Evolutionary conservation across 2,888 invertebrate genomes (phyloP), one percentile per base, ranked within the genome.

Genomic region (Salticus scenicus): DNA sequence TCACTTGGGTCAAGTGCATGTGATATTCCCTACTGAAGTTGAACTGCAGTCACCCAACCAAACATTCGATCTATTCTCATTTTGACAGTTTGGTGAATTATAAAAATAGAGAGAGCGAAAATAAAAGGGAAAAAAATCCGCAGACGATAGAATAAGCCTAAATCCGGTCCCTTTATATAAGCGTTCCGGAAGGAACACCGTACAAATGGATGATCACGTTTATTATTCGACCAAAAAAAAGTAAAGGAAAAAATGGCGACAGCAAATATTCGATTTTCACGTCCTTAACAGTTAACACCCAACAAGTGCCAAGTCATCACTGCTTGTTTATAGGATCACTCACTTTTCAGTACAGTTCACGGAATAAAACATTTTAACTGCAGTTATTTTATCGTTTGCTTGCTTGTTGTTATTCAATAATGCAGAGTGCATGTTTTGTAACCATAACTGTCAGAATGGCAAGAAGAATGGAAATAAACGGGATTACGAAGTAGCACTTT

Each of bases 101-200:
- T n/a, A n/a, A 33, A 67, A 12, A 7, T 41, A 17, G 42, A 76
- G 37, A 41, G 71, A 37, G 24, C n/a, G n/a, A 63, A 64, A 71
- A 47, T 42, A 64, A 69, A 75, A 66, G n/a, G n/a, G 63, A 24
- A n/a, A 24, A 57, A 57, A 2, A 24, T 24, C 57, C 57, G 24
- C 1, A 57, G 4, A 24, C 57, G 63, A 71, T 64, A 71, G 75
- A 76, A 71, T 75, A 64, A 31, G 57, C 37, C 67, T 27, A 47
- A 77, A 73, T 84, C 83, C 77, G 76, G 64, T 71, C 51, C 57
- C 69, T 74, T 73, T 67, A 27, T 57, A 24, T 37, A 10, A 24
- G 8, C 1, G 24, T 57, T 66, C 77, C 77, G 83, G 83, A 84
- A 84, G 83, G 77, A 76, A 71, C 76, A 64, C n/a, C 66, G n/a